Evolutionary conservation across 2,113 vertebrate genomes (phyloP), one percentile per base, ranked within the genome.

Genomic region (Hypomesus transpacificus): DNA sequence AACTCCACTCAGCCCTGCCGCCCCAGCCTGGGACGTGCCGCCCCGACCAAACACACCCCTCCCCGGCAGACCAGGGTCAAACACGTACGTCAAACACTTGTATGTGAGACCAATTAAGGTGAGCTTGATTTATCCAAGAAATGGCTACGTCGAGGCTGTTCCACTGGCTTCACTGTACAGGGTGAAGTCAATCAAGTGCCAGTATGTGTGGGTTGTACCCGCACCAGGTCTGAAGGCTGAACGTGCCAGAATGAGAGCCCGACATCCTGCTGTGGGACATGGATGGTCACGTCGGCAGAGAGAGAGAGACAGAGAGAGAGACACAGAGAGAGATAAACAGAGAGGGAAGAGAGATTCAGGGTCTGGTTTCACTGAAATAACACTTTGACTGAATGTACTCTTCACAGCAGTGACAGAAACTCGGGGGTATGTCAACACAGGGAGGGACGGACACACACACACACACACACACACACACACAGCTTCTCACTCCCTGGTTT

Each of bases 321-420:
- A 79, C 60, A 50, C 28, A 59, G 52, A 17, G 24, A 26, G 77
- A 80, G 81, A 80, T 69, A 18, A 75, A 84, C 69, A 20, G 17
- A 13, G 64, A 21, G 8, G 14, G 17, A 11, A 18, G 52, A 53
- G n/a, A 18, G 53, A 70, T 73, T 9, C 51, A 70, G 78, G 76
- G 82, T 87, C 74, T 53, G n/a, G 14, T 85, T 87, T 87, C 85
- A 62, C 71, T 82, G 69, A 46, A 24, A 87, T 86, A 89, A 89
- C 82, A 87, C 50, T 66, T 60, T 3, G 39, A 65, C 28, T 16
- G 53, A 74, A 69, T 22, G 50, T 39, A 77, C 21, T 74, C 82
- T 34, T 53, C 69, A 82, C 71, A 86, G 77, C 84, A 76, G 67
- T 76, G 83, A 86, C 80, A 88, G 68, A 88, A 77, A 86, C 79